phyloP scores from a whole-genome alignment of 2,888 invertebrate species.

The Branchellion lobata region DNA sequence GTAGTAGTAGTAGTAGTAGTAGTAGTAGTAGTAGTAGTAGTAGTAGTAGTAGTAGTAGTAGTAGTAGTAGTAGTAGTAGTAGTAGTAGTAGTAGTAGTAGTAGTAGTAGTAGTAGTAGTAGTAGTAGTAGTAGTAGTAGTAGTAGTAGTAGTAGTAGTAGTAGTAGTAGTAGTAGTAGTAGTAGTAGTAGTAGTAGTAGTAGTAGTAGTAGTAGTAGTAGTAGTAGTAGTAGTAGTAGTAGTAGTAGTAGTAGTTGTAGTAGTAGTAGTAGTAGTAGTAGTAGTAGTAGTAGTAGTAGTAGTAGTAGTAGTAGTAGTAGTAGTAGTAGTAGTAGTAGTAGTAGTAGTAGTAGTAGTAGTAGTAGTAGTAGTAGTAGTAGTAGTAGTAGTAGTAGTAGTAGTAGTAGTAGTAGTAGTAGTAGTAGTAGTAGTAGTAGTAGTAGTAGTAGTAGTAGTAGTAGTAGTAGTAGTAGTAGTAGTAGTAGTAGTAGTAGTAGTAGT shows the following conservation, averaged over 20 bases:
- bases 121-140: not conserved
- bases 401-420: not conserved
- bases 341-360: slow-evolving; percentile 36
- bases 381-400: slow-evolving; percentile 12
- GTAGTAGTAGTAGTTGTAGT: too few relatives aligned
- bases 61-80: slow-evolving; percentile 21
- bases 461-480: too few relatives aligned
- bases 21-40: slow-evolving; percentile 36
- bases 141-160: not conserved
- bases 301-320: slow-evolving; percentile 36
- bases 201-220: too few relatives aligned
- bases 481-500: too few relatives aligned
- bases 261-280: slow-evolving; percentile 31
- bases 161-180: not conserved
- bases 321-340: slow-evolving; percentile 36
- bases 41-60: slow-evolving; percentile 36
- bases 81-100: slow-evolving; percentile 2
- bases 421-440: not conserved
- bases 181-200: too few relatives aligned
- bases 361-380: slow-evolving; percentile 30
- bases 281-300: slow-evolving; percentile 34
- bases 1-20: slow-evolving; percentile 36
- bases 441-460: too few relatives aligned
- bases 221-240: too few relatives aligned
- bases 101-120: not conserved